Conservation (phyloP, 1,140 invertebrate genomes). For the Zaprionus nigranus region DNA sequence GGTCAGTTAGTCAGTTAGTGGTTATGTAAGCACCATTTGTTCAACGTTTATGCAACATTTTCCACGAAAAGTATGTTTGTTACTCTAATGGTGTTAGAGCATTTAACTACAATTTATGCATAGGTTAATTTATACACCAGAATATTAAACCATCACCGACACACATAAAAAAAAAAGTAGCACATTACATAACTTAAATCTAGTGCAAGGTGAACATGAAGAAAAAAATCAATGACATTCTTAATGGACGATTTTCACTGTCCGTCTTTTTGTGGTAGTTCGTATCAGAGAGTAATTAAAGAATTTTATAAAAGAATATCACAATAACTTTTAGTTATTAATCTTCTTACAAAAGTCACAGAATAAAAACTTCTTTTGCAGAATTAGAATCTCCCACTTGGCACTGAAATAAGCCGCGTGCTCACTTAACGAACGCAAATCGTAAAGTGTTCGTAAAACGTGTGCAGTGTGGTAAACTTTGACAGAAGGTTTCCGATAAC, state of each 20-base stretch:
- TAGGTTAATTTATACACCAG: slow-evolving; percentile 28
- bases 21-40: slow-evolving; percentile 65
- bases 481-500: neutral
- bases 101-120: slow-evolving; percentile 6
- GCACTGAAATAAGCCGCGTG: slow-evolving; percentile 80
- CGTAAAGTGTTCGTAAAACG: slow-evolving; percentile 67
- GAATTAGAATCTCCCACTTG: slow-evolving; percentile 75
- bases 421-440: slow-evolving; percentile 77
- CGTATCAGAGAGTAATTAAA: slow-evolving; percentile 21
- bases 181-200: slow-evolving; percentile 81
- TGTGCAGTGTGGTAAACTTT: slow-evolving; percentile 29
- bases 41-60: slow-evolving; percentile 22
- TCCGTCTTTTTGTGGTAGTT: slow-evolving; percentile 21
- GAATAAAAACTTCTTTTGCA: slow-evolving; percentile 84
- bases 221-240: slow-evolving; percentile 74
- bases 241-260: slow-evolving; percentile 50
- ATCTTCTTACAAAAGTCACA: slow-evolving; percentile 84
- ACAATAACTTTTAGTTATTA: slow-evolving; percentile 83
- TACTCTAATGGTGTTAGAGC: neutral
- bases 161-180: slow-evolving; percentile 65
- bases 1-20: no score
- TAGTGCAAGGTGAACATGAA: slow-evolving; percentile 75
- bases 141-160: slow-evolving; percentile 59
- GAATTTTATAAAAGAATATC: slow-evolving; percentile 48
- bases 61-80: slow-evolving; percentile 8